A percentile compares a stretch with the other conserved stretches of the same genome.
phyloP scores from a whole-genome alignment of 2,113 vertebrate genomes.

The Ranitomeya variabilis region DNA sequence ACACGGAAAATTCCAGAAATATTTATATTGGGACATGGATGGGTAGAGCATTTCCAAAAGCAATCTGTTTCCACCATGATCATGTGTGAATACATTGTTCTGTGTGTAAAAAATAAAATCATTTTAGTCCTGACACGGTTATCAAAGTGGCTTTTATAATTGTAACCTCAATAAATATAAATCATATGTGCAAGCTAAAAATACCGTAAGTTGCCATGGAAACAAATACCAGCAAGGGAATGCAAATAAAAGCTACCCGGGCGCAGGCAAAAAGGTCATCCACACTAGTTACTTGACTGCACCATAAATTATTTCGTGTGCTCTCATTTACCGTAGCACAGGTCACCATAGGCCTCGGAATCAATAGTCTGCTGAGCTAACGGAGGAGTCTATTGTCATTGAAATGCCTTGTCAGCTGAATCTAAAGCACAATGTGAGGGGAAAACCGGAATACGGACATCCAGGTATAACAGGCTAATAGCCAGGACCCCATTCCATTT shows the following conservation, averaged over 20 bases:
- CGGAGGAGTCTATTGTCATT: background rate
- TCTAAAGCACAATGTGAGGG: background rate
- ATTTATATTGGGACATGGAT: background rate
- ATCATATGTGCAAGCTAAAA: constrained; percentile 43
- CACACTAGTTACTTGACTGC: background rate
- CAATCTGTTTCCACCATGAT: background rate
- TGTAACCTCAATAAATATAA: constrained; percentile 28
- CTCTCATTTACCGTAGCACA: background rate
- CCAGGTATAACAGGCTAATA: background rate
- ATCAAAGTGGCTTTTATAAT: constrained; percentile 8
- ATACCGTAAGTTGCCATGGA: constrained; percentile 34
- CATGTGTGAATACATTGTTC: background rate
- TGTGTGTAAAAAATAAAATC: background rate
- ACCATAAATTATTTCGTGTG: constrained; percentile 24
- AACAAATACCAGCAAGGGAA: constrained; percentile 44
- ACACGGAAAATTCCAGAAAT: background rate
- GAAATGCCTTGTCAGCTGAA: background rate
- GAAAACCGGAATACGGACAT: background rate
- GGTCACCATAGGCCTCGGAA: background rate
- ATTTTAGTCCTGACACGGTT: background rate
- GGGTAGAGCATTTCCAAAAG: too few species aligned
- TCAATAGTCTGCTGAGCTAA: background rate
- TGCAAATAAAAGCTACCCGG: constrained; percentile 42
- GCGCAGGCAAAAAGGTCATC: constrained; percentile 37
- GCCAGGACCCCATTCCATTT: background rate